These are phyloP conservation scores for Vanessa tameamea DNA, from an alignment of 1,140 invertebrate genomes.

Conservation along the genomic window DNA sequence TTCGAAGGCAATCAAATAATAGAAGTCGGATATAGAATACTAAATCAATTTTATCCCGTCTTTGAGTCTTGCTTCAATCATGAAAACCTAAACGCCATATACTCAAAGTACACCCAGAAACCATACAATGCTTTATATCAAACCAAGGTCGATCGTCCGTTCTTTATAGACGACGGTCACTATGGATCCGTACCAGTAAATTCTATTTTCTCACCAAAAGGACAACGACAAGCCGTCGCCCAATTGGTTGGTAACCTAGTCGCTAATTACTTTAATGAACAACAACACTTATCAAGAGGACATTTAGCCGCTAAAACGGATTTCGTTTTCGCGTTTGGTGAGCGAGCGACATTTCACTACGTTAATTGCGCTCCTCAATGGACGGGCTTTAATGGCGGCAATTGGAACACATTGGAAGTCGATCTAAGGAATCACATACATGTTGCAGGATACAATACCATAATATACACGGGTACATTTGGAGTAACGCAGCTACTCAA, in stretches of 20 bases:
- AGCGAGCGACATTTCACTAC: constrained; percentile 85
- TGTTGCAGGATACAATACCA: constrained; percentile 58
- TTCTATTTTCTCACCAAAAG: constrained; percentile 55
- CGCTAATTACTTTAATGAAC: constrained; percentile 52
- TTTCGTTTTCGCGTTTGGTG: constrained; percentile 83
- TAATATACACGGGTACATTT: constrained; percentile 80
- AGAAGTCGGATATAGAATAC: constrained; percentile 66
- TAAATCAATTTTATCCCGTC: constrained; percentile 56
- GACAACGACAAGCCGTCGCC: constrained; percentile 56
- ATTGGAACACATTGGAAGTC: constrained; percentile 82
- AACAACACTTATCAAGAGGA: constrained; percentile 81
- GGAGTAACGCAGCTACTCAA: constrained; percentile 74
- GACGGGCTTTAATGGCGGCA: constrained; percentile 84
- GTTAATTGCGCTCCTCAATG: constrained; percentile 85
- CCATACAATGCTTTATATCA: constrained; percentile 68
- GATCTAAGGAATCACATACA: constrained; percentile 70
- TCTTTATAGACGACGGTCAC: constrained; percentile 56
- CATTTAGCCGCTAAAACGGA: constrained; percentile 86
- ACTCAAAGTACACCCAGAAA: constrained; percentile 70
- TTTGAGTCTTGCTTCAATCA: constrained; percentile 71
- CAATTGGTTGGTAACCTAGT: constrained; percentile 53
- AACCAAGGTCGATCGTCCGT: constrained; percentile 60
- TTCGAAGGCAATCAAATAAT: constrained; percentile 53
- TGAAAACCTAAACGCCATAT: constrained; percentile 50
- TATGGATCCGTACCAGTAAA: constrained; percentile 56